Conservation (phyloP, 1,140 invertebrate genomes). For the Danaus melanippus region DNA sequence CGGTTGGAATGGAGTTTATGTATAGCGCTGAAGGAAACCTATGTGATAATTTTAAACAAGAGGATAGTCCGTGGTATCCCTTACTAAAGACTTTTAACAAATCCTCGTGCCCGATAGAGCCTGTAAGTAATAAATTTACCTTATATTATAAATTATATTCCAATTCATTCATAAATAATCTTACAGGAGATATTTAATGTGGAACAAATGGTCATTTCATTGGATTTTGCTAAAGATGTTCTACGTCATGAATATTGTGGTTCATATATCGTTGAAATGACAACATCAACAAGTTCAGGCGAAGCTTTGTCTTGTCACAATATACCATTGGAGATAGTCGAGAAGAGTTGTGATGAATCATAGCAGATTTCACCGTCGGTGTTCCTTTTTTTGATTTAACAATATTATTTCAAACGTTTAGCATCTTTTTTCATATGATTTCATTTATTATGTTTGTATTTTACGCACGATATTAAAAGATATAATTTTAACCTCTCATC, state of each 20-base stretch:
- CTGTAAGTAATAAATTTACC: slow-evolving; percentile 22
- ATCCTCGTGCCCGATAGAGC: slow-evolving; percentile 36
- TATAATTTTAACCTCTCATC: too few species aligned
- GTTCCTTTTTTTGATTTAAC: too few species aligned
- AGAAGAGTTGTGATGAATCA: slow-evolving; percentile 14
- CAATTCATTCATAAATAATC: not conserved
- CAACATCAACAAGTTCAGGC: slow-evolving; percentile 13
- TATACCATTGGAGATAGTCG: slow-evolving; percentile 21
- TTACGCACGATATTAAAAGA: too few species aligned
- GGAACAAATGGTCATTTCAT: slow-evolving; percentile 19
- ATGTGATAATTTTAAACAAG: slow-evolving; percentile 40
- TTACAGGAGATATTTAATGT: slow-evolving; percentile 24
- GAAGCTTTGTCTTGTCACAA: slow-evolving; percentile 27
- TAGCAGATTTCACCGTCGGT: too few species aligned
- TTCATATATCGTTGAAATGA: slow-evolving; percentile 25
- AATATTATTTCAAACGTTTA: too few species aligned
- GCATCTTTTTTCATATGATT: too few species aligned
- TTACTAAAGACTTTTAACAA: slow-evolving; percentile 37
- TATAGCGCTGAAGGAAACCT: slow-evolving; percentile 32
- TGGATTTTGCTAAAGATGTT: slow-evolving; percentile 30
- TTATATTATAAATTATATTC: not conserved
- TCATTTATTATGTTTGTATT: too few species aligned
- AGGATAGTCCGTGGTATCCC: slow-evolving; percentile 45
- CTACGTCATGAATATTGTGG: slow-evolving; percentile 33
- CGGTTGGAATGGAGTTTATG: slow-evolving; percentile 41